phyloP scores from a whole-genome alignment of 1,140 invertebrate genomes.

The Apolygus lucorum region DNA sequence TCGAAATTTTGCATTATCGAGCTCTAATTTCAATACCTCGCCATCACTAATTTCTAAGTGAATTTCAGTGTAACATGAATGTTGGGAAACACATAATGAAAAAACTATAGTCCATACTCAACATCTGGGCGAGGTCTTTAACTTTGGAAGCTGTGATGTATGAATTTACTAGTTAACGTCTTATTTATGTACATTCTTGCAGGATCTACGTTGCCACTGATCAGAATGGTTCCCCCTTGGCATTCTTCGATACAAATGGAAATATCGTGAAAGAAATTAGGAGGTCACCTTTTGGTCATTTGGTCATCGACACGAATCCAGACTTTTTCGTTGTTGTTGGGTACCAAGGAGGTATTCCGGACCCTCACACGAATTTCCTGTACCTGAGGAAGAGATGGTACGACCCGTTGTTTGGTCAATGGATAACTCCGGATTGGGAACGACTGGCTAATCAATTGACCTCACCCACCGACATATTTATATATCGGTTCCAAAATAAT shows the following conservation, averaged over 20 bases:
- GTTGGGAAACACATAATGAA: too few relatives aligned
- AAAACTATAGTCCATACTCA: too few relatives aligned
- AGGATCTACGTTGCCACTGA: slow-evolving; percentile 86
- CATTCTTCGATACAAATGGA: slow-evolving; percentile 82
- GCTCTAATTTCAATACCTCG: too few relatives aligned
- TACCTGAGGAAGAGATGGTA: slow-evolving; percentile 78
- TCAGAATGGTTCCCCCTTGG: slow-evolving; percentile 83
- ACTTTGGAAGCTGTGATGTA: neutral
- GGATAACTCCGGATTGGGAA: slow-evolving; percentile 90
- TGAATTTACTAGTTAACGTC: neutral
- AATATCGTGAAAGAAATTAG: slow-evolving; percentile 83
- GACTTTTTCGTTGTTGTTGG: slow-evolving; percentile 84
- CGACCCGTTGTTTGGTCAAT: slow-evolving; percentile 85
- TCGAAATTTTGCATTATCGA: too few relatives aligned
- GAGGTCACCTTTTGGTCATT: slow-evolving; percentile 81
- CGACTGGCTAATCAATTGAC: slow-evolving; percentile 68
- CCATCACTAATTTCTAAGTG: too few relatives aligned
- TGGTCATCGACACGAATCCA: slow-evolving; percentile 81
- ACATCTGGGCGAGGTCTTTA: too few relatives aligned
- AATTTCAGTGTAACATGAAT: too few relatives aligned
- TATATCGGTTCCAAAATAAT: slow-evolving; percentile 84
- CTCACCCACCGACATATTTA: slow-evolving; percentile 78
- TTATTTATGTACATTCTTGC: slow-evolving; percentile 14
- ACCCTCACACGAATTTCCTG: slow-evolving; percentile 73
- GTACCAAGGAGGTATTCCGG: slow-evolving; percentile 83